phyloP scores from a whole-genome alignment of 2,797 vertebrate genomes.

The Strix occidentalis region DNA sequence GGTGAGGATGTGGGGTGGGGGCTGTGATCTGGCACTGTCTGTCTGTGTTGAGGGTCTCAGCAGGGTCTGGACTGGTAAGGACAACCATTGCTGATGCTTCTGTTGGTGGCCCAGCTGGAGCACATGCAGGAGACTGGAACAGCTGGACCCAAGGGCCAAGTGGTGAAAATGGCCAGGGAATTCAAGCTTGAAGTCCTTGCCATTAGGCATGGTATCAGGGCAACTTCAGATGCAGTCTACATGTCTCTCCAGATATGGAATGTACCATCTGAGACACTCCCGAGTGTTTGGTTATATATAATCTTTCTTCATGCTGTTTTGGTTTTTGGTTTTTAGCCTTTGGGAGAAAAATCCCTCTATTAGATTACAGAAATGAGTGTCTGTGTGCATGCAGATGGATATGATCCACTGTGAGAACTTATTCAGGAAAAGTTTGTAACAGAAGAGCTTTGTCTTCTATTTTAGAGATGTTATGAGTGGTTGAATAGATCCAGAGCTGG shows the following conservation, averaged over 20 bases:
- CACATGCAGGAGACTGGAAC: fast-evolving
- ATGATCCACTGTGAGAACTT: not conserved
- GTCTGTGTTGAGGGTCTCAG: not conserved
- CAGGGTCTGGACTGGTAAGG: not conserved
- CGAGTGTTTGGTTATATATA: not conserved
- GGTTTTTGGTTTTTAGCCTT: not conserved
- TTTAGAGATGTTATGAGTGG: not conserved
- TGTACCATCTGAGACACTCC: not conserved
- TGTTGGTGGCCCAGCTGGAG: not conserved
- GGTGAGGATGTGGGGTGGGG: not conserved
- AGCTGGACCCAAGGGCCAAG: not conserved
- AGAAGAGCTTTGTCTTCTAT: not conserved
- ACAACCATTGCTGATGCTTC: not conserved
- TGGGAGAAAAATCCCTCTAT: not conserved
- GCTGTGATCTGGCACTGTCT: not conserved
- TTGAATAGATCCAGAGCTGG: not conserved
- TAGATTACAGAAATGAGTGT: not conserved
- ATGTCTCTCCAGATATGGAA: not conserved
- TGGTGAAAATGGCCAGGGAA: not conserved
- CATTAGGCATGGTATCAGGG: not conserved
- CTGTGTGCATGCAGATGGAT: not conserved
- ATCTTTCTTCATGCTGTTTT: not conserved
- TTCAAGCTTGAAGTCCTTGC: not conserved
- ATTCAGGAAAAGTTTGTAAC: not conserved
- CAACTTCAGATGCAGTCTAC: not conserved